Evolutionary conservation across 2,888 invertebrate species (phyloP).

Genomic region (Himalopsyche tibetana): DNA sequence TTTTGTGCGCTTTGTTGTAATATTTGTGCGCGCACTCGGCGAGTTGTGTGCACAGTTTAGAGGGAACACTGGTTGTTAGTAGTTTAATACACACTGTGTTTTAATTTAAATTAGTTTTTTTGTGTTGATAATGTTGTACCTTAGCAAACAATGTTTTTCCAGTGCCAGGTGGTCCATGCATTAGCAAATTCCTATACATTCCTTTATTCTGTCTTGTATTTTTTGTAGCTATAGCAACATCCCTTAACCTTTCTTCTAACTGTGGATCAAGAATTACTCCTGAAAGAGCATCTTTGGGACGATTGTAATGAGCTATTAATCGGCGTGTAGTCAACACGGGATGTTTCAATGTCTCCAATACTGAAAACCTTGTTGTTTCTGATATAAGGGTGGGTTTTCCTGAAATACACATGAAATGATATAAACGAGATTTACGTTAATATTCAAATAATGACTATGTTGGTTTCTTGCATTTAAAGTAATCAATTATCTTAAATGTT

Average conservation of each 20-base stretch:
- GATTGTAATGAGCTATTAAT: conserved; percentile 79
- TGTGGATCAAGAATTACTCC: conserved; percentile 97
- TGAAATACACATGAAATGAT: too few relatives aligned
- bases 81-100: too few relatives aligned
- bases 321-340: conserved; percentile 87
- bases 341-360: conserved; percentile 90
- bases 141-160: conserved; percentile 97
- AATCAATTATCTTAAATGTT: too few relatives aligned
- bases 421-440: too few relatives aligned
- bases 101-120: too few relatives aligned
- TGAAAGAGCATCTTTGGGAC: conserved; percentile 77
- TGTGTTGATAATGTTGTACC: too few relatives aligned
- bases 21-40: too few relatives aligned
- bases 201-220: conserved; percentile 97
- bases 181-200: conserved; percentile 95
- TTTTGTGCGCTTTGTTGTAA: too few relatives aligned
- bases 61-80: too few relatives aligned
- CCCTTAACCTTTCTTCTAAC: conserved; percentile 93
- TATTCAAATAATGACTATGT: too few relatives aligned
- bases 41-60: too few relatives aligned
- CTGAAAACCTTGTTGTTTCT: conserved; percentile 95
- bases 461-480: too few relatives aligned
- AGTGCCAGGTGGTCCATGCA: conserved; percentile 99
- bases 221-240: conserved; percentile 98
- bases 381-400: conserved; percentile 94